These are phyloP conservation scores for Zoanthus gigantus DNA, from an alignment of 92 coral and sea anemone genomes.

Conservation along the genomic window DNA sequence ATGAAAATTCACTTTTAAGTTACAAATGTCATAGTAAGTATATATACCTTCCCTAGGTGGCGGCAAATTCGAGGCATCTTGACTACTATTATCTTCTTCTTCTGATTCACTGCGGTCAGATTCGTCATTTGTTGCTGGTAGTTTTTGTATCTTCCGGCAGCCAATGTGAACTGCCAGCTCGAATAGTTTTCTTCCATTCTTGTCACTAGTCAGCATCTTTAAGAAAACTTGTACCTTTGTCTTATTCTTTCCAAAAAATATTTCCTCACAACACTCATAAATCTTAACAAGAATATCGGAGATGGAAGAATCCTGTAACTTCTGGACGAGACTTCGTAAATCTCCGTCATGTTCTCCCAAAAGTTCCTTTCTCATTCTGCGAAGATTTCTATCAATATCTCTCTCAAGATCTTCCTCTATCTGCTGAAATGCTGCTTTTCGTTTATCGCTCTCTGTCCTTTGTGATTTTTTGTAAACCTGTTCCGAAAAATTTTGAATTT, in stretches of 20 bases:
- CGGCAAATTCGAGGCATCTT: not conserved
- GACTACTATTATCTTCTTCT: conserved; percentile 11
- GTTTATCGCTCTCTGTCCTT: conserved; percentile 69
- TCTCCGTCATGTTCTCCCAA: conserved; percentile 78
- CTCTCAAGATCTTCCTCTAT: conserved; percentile 70
- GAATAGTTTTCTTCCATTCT: conserved; percentile 70
- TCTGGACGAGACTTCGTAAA: conserved; percentile 72
- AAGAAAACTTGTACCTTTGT: conserved; percentile 61
- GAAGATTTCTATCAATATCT: conserved; percentile 71
- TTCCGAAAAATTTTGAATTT: not conserved
- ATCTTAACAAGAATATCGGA: conserved; percentile 64
- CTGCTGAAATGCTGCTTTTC: conserved; percentile 67
- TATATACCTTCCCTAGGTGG: conserved; percentile 26
- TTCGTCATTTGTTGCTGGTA: conserved; percentile 37
- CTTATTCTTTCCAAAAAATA: conserved; percentile 60
- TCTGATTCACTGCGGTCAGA: conserved; percentile 2
- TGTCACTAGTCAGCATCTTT: conserved; percentile 42
- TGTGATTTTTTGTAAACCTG: conserved; percentile 79
- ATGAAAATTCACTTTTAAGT: no score
- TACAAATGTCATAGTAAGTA: no score
- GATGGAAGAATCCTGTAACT: conserved; percentile 70
- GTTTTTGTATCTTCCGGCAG: conserved; percentile 54
- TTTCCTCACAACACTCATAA: conserved; percentile 67
- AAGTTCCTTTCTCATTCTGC: conserved; percentile 75
- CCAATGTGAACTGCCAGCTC: conserved; percentile 76